Evolutionary conservation across 2,113 vertebrate genomes (phyloP).

Genomic region (Nyctibius bracteatus): DNA sequence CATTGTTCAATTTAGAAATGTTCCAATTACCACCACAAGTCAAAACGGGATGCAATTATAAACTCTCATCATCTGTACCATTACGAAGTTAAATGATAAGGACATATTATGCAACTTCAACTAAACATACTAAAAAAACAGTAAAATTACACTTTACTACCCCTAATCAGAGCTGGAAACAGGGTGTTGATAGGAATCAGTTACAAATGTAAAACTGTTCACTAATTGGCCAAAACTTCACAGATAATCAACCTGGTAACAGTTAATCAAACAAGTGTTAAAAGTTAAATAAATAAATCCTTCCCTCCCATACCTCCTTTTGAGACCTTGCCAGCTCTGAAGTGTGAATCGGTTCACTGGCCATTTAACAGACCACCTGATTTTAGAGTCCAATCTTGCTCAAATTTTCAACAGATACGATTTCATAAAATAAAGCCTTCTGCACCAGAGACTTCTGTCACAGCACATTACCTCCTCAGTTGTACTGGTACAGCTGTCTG

Average conservation of each 20-base stretch:
- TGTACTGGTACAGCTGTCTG: not conserved
- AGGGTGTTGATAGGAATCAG: not conserved
- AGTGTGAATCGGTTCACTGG: not conserved
- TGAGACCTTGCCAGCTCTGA: not conserved
- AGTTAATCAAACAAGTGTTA: not conserved
- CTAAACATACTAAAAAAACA: not conserved
- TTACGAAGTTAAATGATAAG: not conserved
- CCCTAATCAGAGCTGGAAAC: not conserved
- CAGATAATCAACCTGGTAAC: not conserved
- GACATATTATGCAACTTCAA: not conserved
- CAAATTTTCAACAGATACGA: not conserved
- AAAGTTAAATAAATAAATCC: not conserved
- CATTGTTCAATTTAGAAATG: not conserved
- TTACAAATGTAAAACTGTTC: not conserved
- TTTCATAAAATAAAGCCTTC: conserved; percentile 20
- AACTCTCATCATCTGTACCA: not conserved
- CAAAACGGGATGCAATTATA: not conserved
- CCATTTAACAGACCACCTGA: not conserved
- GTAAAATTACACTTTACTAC: not conserved
- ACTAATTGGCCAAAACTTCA: not conserved
- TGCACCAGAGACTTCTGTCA: not conserved
- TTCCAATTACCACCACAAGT: not conserved
- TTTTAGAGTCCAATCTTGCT: not conserved
- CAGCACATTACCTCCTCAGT: not conserved
- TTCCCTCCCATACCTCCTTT: not conserved